Conservation (phyloP, 2,797 vertebrate genomes). For the Potorous gilbertii region DNA sequence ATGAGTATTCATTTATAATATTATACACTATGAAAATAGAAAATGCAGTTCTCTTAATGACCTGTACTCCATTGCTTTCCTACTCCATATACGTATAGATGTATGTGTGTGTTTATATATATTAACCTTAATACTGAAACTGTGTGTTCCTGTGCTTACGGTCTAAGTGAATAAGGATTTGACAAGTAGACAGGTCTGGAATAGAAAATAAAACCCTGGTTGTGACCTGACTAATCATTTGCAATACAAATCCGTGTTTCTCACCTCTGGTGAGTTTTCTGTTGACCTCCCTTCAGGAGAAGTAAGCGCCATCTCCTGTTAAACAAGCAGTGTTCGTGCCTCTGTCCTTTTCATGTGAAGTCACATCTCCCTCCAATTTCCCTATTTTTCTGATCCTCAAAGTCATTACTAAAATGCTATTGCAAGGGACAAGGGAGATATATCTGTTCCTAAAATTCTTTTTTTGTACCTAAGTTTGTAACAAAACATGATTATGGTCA, state of each 20-base stretch:
- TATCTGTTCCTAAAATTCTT: not conserved
- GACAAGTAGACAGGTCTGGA: not conserved
- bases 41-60: slow-evolving; percentile 9
- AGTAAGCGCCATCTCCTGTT: not conserved
- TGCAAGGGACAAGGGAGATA: not conserved
- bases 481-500: not conserved
- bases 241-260: not conserved
- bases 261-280: not conserved
- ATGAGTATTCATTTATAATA: slow-evolving; percentile 30
- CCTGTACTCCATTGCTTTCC: not conserved
- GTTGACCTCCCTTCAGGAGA: slow-evolving; percentile 8
- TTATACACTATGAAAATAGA: slow-evolving; percentile 43
- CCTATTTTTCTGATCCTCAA: not conserved
- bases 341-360: not conserved
- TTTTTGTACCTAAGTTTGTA: not conserved
- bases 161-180: not conserved
- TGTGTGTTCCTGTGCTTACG: not conserved
- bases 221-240: not conserved
- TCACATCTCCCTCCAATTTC: not conserved
- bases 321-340: not conserved
- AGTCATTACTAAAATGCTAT: not conserved
- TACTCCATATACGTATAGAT: not conserved
- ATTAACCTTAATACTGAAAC: not conserved
- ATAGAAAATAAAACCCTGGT: not conserved
- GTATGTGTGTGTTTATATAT: slow-evolving; percentile 15